A percentile compares a stretch with the other conserved stretches of the same genome.
Conservation (phyloP, 2,888 invertebrate genomes). For the Lepidocyrtoides sp. region DNA sequence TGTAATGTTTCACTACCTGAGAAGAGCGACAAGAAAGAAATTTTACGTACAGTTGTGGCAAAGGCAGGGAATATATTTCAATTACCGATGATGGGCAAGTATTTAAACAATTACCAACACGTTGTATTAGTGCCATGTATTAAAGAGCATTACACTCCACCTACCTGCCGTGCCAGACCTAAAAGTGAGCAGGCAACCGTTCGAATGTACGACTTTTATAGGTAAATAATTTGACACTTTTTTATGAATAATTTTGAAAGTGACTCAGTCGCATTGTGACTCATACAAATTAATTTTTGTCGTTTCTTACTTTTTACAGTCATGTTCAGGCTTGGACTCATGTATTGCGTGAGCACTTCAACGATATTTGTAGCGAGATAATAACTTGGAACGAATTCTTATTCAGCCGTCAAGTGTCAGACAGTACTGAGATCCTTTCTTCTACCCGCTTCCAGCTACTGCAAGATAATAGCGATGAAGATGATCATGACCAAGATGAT, state of each 20-base stretch:
- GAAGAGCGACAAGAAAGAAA: conserved; percentile 29
- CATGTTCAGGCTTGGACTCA: conserved; percentile 60
- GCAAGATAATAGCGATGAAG: neutral
- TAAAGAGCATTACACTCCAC: conserved; percentile 66
- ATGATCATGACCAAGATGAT: conserved; percentile 42
- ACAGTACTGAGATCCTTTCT: neutral
- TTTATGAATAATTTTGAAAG: neutral
- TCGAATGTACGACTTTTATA: conserved; percentile 64
- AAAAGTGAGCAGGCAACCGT: conserved; percentile 53
- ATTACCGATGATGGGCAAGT: conserved; percentile 74
- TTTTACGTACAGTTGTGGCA: conserved; percentile 43
- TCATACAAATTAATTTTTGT: too few species aligned
- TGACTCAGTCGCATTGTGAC: too few species aligned
- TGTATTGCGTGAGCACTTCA: conserved; percentile 39
- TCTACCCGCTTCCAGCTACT: conserved; percentile 46
- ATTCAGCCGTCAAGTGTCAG: neutral
- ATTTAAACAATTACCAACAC: conserved; percentile 62
- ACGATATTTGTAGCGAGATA: conserved; percentile 16
- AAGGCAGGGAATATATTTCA: conserved; percentile 66
- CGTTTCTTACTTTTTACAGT: conserved; percentile 4
- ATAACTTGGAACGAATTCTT: conserved; percentile 58
- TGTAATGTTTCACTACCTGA: conserved; percentile 43
- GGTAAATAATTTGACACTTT: conserved; percentile 16
- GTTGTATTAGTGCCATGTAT: conserved; percentile 68
- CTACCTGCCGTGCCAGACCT: conserved; percentile 1